Conservation (phyloP, 2,113 vertebrate genomes). For the Ophiodon elongatus region DNA sequence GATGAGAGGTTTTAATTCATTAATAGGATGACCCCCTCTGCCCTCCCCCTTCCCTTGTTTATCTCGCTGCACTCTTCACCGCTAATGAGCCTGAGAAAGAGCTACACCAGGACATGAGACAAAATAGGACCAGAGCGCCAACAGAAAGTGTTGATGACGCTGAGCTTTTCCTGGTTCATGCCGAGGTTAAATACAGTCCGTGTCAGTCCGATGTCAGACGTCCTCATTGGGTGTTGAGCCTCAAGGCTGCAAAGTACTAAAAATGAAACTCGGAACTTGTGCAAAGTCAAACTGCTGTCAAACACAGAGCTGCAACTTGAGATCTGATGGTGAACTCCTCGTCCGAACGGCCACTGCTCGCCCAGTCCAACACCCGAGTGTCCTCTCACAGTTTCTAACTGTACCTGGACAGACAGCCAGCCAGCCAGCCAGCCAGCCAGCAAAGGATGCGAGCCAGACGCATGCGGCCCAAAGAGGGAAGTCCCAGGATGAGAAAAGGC, state of each 20-base stretch:
- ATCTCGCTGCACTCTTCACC: conserved; percentile 14
- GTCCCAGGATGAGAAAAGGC: conserved; percentile 25
- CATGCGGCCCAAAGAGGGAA: not conserved
- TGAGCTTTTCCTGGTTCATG: conserved; percentile 1
- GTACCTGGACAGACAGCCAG: not conserved
- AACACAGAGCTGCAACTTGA: conserved; percentile 3
- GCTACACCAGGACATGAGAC: not conserved
- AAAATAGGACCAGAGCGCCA: not conserved
- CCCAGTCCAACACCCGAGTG: not conserved
- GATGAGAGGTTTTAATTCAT: conserved; percentile 31
- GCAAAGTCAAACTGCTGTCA: conserved; percentile 37
- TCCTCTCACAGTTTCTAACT: not conserved
- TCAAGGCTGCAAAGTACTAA: conserved; percentile 18
- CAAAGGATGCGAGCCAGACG: not conserved
- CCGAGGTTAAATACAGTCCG: conserved; percentile 15
- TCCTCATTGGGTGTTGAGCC: conserved; percentile 30
- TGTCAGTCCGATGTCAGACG: conserved; percentile 35
- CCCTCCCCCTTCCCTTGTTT: not conserved
- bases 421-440: too few relatives aligned
- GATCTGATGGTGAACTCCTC: not conserved
- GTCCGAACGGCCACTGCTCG: not conserved
- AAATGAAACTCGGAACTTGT: conserved; percentile 35
- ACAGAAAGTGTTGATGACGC: not conserved
- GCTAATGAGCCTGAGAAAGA: not conserved
- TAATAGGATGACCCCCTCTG: not conserved